Percentiles rank a stretch among this genome's conserved stretches.
These are phyloP conservation scores for Tipula unca DNA, from an alignment of 2,888 invertebrate genomes.

Conservation along the genomic window DNA sequence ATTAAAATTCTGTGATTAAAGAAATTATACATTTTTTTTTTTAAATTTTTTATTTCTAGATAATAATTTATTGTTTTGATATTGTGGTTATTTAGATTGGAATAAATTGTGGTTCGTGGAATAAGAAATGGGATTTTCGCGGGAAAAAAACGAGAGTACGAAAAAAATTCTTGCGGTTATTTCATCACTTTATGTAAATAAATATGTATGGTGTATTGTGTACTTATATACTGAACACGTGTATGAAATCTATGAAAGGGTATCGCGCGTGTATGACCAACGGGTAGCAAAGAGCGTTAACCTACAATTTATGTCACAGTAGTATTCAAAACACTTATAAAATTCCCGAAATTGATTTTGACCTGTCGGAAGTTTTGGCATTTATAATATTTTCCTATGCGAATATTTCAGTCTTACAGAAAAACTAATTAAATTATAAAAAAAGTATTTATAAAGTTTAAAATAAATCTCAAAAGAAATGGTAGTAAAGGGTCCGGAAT, in stretches of 20 bases:
- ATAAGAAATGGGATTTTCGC: background rate
- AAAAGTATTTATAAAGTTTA: too few species aligned
- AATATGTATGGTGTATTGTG: background rate
- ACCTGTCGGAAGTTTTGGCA: too few species aligned
- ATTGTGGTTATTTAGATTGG: background rate
- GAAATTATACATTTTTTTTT: background rate
- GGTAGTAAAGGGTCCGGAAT: too few species aligned
- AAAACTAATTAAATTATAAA: too few species aligned
- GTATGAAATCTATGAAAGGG: background rate
- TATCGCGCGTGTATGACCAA: background rate
- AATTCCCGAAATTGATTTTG: too few species aligned
- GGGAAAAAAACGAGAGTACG: background rate
- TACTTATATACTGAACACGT: background rate
- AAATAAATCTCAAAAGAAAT: too few species aligned
- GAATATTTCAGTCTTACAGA: too few species aligned
- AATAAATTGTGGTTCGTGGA: background rate
- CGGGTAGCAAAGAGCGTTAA: background rate
- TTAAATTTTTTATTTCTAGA: background rate
- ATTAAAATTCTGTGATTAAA: background rate
- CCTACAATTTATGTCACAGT: background rate
- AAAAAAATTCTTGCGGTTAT: background rate
- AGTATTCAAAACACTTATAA: too few species aligned
- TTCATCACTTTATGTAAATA: background rate
- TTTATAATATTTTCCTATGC: too few species aligned
- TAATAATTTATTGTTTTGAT: slow-evolving; percentile 14